Conservation (phyloP, 1,140 invertebrate genomes). For the Phortica variegata region DNA sequence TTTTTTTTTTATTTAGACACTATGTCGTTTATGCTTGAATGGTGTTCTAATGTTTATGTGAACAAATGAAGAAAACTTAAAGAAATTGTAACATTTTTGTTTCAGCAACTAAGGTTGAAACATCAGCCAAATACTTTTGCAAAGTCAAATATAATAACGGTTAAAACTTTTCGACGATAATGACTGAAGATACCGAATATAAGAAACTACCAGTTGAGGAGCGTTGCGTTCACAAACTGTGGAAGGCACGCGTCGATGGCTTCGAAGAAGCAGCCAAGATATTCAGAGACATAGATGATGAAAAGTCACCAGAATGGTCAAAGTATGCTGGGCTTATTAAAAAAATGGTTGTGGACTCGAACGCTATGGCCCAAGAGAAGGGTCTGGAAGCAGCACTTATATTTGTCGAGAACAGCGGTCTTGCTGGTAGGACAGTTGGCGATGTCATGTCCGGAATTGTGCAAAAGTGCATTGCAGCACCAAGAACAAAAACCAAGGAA, state of each 20-base stretch:
- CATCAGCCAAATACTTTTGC: too few relatives aligned
- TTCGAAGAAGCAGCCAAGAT: slow-evolving; percentile 92
- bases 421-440: slow-evolving; percentile 80
- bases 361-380: slow-evolving; percentile 95
- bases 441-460: slow-evolving; percentile 90
- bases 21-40: too few relatives aligned
- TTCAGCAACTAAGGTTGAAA: too few relatives aligned
- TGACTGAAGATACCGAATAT: slow-evolving; percentile 90
- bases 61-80: too few relatives aligned
- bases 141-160: too few relatives aligned
- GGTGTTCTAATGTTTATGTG: too few relatives aligned
- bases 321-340: slow-evolving; percentile 91
- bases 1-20: too few relatives aligned
- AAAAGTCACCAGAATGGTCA: slow-evolving; percentile 90
- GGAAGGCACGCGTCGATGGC: slow-evolving; percentile 91
- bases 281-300: slow-evolving; percentile 83
- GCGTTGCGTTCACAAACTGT: slow-evolving; percentile 87
- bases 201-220: slow-evolving; percentile 90
- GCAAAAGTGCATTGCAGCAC: slow-evolving; percentile 87
- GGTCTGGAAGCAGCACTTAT: slow-evolving; percentile 87
- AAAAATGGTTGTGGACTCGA: slow-evolving; percentile 93
- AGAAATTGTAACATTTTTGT: too few relatives aligned
- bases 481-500: slow-evolving; percentile 90
- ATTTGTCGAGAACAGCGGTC: slow-evolving; percentile 85
- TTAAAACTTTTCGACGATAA: too few relatives aligned